Conservation (phyloP, 2,888 invertebrate species). For the Disparrhopalites patrizii region DNA sequence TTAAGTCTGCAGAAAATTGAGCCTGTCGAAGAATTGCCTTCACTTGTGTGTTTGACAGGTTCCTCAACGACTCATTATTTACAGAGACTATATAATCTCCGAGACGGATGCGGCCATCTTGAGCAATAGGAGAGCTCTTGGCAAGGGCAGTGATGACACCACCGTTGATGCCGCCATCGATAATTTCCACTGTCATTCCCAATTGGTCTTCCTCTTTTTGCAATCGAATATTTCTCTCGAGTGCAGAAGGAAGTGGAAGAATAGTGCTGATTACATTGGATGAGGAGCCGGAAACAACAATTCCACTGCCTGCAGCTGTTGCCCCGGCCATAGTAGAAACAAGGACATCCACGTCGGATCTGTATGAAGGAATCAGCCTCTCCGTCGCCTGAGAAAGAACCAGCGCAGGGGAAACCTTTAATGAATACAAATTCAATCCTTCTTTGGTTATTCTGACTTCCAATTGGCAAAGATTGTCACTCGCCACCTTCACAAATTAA, state of each 20-base stretch:
- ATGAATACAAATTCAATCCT: neutral
- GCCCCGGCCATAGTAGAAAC: constrained; percentile 32
- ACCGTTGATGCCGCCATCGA: constrained; percentile 60
- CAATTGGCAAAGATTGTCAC: neutral
- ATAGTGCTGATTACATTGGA: constrained; percentile 25
- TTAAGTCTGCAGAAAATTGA: constrained; percentile 58
- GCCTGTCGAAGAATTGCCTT: constrained; percentile 58
- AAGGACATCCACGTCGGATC: constrained; percentile 34
- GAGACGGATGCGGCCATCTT: constrained; percentile 58
- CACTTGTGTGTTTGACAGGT: constrained; percentile 59
- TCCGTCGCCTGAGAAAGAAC: constrained; percentile 50
- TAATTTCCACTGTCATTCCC: constrained; percentile 59
- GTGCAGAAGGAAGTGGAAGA: constrained; percentile 54
- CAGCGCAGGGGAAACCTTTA: constrained; percentile 46
- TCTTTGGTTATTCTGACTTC: neutral
- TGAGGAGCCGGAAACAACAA: neutral
- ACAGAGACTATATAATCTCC: constrained; percentile 60
- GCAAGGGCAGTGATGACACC: constrained; percentile 53
- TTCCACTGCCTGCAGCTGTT: constrained; percentile 33
- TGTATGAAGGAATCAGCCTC: constrained; percentile 48
- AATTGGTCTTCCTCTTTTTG: constrained; percentile 56
- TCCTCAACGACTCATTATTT: constrained; percentile 59
- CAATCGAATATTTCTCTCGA: constrained; percentile 58
- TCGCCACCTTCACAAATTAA: neutral
- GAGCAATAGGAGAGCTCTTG: constrained; percentile 56